phyloP scores from a whole-genome alignment of 92 coral and sea anemone species.

The Umimayanthus kanabou region DNA sequence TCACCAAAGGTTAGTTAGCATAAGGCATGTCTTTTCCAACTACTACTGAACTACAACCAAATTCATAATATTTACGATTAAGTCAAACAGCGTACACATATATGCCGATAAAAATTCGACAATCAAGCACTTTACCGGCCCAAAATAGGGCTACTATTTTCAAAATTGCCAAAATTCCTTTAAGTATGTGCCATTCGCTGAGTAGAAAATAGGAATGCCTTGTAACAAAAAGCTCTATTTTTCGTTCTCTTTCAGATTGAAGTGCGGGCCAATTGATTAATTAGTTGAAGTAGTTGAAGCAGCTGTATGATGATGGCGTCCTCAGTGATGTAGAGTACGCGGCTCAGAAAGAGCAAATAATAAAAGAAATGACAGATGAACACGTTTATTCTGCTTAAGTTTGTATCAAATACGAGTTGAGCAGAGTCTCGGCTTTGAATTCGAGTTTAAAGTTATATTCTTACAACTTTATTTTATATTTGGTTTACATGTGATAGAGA shows the following conservation, averaged over 20 bases:
- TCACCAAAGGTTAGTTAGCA: slow-evolving; percentile 9
- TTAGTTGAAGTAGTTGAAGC: slow-evolving; percentile 32
- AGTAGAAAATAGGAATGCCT: neutral
- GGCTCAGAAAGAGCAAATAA: slow-evolving; percentile 8
- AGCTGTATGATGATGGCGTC: slow-evolving; percentile 17
- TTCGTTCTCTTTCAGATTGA: slow-evolving; percentile 4
- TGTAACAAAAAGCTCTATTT: slow-evolving; percentile 12
- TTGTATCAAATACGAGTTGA: neutral
- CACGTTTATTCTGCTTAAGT: neutral
- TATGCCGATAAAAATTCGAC: neutral
- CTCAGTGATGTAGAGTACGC: slow-evolving; percentile 13
- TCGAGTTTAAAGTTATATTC: neutral
- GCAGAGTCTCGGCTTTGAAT: neutral
- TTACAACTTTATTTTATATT: neutral
- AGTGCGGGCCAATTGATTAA: slow-evolving; percentile 12
- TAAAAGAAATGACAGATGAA: slow-evolving; percentile 28
- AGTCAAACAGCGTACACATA: slow-evolving; percentile 5
- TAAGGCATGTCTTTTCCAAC: slow-evolving; percentile 6
- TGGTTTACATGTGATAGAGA: neutral
- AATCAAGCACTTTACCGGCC: neutral
- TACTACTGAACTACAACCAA: slow-evolving; percentile 9
- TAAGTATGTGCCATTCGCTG: neutral
- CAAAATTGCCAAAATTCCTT: slow-evolving; percentile 1
- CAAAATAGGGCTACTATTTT: neutral
- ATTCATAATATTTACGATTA: neutral